Evolutionary conservation across 2,113 vertebrate species (phyloP).

Genomic region (Atrichornis clamosus): DNA sequence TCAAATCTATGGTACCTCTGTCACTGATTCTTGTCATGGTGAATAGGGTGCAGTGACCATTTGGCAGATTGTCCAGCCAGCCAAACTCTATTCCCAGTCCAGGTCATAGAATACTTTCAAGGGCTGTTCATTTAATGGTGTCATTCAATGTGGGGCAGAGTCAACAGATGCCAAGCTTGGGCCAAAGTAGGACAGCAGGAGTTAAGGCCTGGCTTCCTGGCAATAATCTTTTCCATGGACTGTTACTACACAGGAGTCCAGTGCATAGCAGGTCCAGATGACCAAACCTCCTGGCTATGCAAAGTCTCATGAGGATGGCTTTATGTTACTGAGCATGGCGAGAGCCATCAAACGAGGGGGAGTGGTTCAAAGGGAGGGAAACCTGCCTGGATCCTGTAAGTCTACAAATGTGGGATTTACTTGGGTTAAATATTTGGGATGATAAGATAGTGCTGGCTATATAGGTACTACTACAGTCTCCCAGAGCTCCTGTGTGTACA

Average conservation of each 20-base stretch:
- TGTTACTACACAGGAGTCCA: neutral
- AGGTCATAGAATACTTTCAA: neutral
- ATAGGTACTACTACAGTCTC: neutral
- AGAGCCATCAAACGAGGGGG: neutral
- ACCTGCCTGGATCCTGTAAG: neutral
- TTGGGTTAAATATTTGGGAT: neutral
- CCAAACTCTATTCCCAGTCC: neutral
- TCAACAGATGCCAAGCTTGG: neutral
- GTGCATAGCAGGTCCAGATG: accelerated
- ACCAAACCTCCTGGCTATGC: neutral
- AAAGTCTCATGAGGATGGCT: neutral
- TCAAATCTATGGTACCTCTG: neutral
- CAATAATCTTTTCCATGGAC: neutral
- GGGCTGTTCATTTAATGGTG: neutral
- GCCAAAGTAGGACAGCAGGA: neutral
- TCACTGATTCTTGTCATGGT: neutral
- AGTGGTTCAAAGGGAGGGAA: neutral
- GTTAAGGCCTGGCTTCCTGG: neutral
- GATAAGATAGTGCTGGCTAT: neutral
- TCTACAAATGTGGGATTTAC: neutral
- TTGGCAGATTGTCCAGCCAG: neutral
- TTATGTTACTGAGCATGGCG: neutral
- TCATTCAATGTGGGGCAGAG: neutral
- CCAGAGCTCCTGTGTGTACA: neutral
- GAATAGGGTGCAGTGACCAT: neutral